A percentile compares a stretch with the other conserved stretches of the same genome.
Evolutionary conservation across 2,888 invertebrate genomes (phyloP).

Genomic region (Nephrotoma flavescens): DNA sequence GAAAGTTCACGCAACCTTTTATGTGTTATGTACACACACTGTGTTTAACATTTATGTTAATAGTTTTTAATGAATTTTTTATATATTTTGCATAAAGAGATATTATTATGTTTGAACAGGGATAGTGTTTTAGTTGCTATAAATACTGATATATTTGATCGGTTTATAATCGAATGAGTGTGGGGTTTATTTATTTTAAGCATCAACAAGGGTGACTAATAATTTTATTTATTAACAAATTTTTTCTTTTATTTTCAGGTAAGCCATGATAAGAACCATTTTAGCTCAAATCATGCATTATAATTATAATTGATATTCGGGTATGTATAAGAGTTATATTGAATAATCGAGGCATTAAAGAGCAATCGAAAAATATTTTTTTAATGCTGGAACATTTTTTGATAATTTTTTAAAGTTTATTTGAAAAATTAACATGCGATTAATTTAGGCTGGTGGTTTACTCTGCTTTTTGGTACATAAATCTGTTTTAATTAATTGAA

Average conservation of each 20-base stretch:
- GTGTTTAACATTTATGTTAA: background rate
- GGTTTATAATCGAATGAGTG: background rate
- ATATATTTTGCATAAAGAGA: background rate
- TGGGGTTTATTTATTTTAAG: background rate
- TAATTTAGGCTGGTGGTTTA: too few species aligned
- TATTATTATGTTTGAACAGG: background rate
- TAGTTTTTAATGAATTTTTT: background rate
- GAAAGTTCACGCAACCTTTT: background rate
- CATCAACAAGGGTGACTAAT: background rate
- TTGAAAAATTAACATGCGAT: too few species aligned
- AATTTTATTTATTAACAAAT: background rate
- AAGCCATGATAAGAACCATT: background rate
- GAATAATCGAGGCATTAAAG: too few species aligned
- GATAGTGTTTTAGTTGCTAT: background rate
- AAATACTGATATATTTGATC: background rate
- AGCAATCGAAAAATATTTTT: too few species aligned
- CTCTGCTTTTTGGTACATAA: too few species aligned
- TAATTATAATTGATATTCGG: background rate
- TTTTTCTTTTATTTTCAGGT: background rate
- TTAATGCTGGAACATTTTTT: too few species aligned
- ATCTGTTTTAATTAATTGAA: too few species aligned
- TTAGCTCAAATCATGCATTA: background rate
- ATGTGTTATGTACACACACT: background rate
- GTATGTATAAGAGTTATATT: background rate
- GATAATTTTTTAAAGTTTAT: too few species aligned